Conservation (phyloP, 2,797 vertebrate genomes). For the Neosilurus hyrtlii region DNA sequence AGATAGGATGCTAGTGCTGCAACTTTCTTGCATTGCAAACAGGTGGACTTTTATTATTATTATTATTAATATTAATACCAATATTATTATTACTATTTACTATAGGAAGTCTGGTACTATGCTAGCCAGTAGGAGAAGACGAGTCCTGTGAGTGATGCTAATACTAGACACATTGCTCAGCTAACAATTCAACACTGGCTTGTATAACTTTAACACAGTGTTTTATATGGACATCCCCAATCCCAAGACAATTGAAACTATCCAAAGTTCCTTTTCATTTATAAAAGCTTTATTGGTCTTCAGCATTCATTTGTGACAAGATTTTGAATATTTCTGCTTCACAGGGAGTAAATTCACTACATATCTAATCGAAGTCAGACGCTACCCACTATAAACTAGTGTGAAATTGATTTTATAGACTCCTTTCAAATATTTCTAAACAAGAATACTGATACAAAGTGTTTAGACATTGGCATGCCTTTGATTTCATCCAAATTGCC, state of each 20-base stretch:
- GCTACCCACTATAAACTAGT: not conserved
- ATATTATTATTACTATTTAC: not conserved
- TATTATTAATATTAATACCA: not conserved
- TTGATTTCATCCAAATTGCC: constrained; percentile 13
- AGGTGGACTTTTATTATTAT: constrained; percentile 14
- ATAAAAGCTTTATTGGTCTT: constrained; percentile 16
- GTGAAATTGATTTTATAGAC: constrained; percentile 41
- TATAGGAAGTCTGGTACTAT: constrained; percentile 39
- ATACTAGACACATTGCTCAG: constrained; percentile 52
- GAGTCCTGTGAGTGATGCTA: constrained; percentile 51
- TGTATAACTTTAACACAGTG: constrained; percentile 45
- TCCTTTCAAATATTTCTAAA: constrained; percentile 9
- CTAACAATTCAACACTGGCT: constrained; percentile 55
- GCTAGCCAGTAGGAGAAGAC: constrained; percentile 26
- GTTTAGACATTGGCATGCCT: not conserved
- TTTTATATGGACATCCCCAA: constrained; percentile 24
- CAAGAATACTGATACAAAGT: not conserved
- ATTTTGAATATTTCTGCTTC: constrained; percentile 15
- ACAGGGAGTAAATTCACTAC: not conserved
- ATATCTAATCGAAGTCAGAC: constrained; percentile 36
- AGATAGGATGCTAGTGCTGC: not conserved
- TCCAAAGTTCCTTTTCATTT: not conserved
- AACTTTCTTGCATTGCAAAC: not conserved
- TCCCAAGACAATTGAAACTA: not conserved
- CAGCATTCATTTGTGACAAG: constrained; percentile 25